phyloP scores from a whole-genome alignment of 1,140 invertebrate genomes.

The Drosophila watanabei region DNA sequence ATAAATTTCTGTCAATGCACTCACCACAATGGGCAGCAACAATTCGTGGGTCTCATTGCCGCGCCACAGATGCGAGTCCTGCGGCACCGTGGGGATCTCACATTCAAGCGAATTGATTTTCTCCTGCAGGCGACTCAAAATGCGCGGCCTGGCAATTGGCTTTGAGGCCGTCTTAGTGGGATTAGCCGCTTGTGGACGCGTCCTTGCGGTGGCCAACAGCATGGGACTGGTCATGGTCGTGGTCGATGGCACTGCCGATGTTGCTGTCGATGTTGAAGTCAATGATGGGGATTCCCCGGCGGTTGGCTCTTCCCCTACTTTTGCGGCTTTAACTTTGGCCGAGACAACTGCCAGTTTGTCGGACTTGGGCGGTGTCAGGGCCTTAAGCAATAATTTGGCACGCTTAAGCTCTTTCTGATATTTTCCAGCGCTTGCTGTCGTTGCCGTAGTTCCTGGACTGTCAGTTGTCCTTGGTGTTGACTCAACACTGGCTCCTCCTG shows the following conservation, averaged over 20 bases:
- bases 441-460: conserved; percentile 13
- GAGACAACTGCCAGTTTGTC: conserved; percentile 62
- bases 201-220: conserved; percentile 32
- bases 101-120: conserved; percentile 88
- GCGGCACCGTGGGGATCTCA: conserved; percentile 87
- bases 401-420: conserved; percentile 79
- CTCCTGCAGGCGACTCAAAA: conserved; percentile 86
- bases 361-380: conserved; percentile 58
- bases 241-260: conserved; percentile 13
- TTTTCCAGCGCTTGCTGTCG: conserved; percentile 57
- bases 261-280: conserved; percentile 27
- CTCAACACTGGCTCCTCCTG: conserved; percentile 6
- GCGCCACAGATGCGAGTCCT: conserved; percentile 88
- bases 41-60: conserved; percentile 89
- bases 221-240: conserved; percentile 23
- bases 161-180: conserved; percentile 74
- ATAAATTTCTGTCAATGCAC: conserved; percentile 53
- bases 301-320: background rate
- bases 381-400: conserved; percentile 83
- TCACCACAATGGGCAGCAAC: conserved; percentile 88
- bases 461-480: conserved; percentile 22
- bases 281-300: conserved; percentile 30
- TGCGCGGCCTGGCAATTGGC: conserved; percentile 81
- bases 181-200: conserved; percentile 55
- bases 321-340: conserved; percentile 54